Evolutionary conservation across 53 echinoderm and acorn worm genomes (phyloP).

Genomic region (Crossaster papposus): DNA sequence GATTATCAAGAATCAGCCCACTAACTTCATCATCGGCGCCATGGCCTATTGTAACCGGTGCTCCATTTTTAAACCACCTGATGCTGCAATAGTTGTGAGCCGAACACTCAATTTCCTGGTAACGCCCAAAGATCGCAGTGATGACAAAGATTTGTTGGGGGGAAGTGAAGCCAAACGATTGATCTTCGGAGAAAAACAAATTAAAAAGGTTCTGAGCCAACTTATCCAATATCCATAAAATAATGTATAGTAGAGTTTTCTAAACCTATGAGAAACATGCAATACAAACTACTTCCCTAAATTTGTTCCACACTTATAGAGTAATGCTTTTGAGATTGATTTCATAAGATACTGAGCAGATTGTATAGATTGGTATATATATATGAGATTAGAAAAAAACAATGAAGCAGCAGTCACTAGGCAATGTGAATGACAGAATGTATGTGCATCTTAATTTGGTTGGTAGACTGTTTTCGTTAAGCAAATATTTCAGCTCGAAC

Average conservation of each 20-base stretch:
- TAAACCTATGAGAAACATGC: not conserved
- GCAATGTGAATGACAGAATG: too few species aligned
- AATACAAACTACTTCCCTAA: not conserved
- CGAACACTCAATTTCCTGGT: constrained; percentile 4
- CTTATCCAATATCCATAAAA: too few species aligned
- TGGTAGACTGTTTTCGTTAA: too few species aligned
- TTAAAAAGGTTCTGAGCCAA: too few species aligned
- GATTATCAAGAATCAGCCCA: constrained; percentile 15
- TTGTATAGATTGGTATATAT: too few species aligned
- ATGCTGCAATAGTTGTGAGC: constrained; percentile 52
- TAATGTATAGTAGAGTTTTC: too few species aligned
- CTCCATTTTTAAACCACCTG: constrained; percentile 24
- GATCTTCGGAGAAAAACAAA: not conserved
- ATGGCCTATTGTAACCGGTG: not conserved
- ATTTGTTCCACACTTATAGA: not conserved
- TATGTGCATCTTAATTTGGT: too few species aligned
- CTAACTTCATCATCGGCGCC: not conserved
- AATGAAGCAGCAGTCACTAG: too few species aligned
- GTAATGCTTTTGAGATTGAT: too few species aligned
- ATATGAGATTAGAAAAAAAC: too few species aligned
- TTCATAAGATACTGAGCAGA: too few species aligned
- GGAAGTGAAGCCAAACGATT: constrained; percentile 1
- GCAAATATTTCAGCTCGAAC: not conserved
- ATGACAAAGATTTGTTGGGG: not conserved
- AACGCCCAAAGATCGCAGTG: not conserved